Evolutionary conservation across 37 sponge, comb jelly and placozoan species (phyloP).

Genomic region (Bolinopsis microptera): DNA sequence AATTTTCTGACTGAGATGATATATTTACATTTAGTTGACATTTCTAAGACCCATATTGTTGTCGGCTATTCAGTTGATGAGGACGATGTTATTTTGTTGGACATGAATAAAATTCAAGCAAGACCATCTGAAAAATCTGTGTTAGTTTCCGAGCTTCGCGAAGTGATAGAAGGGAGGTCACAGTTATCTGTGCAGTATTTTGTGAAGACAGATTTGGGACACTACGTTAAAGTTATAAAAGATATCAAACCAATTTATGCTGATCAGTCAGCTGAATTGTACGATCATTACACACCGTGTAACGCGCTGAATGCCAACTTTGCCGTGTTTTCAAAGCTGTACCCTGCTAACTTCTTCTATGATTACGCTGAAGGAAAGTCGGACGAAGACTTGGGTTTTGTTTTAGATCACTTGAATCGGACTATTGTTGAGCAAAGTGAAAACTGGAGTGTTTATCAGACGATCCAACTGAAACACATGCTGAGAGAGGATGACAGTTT

Average conservation of each 20-base stretch:
- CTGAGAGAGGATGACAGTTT: not conserved
- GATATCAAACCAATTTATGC: conserved; percentile 51
- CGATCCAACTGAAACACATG: conserved; percentile 57
- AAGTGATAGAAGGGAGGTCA: not conserved
- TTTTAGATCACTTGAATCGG: not conserved
- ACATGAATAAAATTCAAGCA: conserved; percentile 18
- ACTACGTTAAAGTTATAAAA: conserved; percentile 51
- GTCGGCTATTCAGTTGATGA: conserved; percentile 49
- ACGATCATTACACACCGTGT: conserved; percentile 41
- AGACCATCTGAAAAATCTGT: not conserved
- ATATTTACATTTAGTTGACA: not conserved
- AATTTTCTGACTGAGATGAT: conserved; percentile 37
- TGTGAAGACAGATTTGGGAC: not conserved
- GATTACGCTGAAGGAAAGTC: conserved; percentile 15
- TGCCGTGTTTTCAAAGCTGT: conserved; percentile 44
- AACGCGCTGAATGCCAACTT: not conserved
- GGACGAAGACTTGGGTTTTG: not conserved
- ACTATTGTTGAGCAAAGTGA: not conserved
- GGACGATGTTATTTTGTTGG: not conserved
- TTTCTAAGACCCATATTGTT: conserved; percentile 1
- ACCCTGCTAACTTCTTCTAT: conserved; percentile 50
- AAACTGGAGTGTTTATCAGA: not conserved
- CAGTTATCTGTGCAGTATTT: not conserved
- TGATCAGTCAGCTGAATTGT: not conserved
- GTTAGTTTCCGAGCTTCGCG: not conserved